phyloP scores from a whole-genome alignment of 2,888 invertebrate genomes.

The Cyclophora punctaria region DNA sequence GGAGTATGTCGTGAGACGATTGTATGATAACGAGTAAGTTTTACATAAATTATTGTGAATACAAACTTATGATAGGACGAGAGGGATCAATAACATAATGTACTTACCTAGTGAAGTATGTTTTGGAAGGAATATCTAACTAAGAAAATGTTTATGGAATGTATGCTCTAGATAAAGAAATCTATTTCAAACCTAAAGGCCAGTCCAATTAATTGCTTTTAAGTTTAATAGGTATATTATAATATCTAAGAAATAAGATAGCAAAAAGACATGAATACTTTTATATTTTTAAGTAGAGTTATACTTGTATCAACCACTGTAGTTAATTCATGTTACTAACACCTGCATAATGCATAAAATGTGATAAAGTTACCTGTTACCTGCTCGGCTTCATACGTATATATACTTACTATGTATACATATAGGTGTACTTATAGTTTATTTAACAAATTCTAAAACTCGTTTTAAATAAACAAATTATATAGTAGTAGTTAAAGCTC shows the following conservation, averaged over 20 bases:
- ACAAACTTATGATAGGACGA: constrained; percentile 53
- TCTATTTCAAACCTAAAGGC: constrained; percentile 66
- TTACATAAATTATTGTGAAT: constrained; percentile 37
- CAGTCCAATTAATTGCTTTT: constrained; percentile 52
- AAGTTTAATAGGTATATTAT: constrained; percentile 33
- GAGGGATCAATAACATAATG: constrained; percentile 59
- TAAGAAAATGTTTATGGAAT: constrained; percentile 5
- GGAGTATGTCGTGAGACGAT: constrained; percentile 33
- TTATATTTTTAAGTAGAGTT: constrained; percentile 39
- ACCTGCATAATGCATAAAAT: constrained; percentile 37
- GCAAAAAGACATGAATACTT: constrained; percentile 49
- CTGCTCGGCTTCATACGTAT: constrained; percentile 28
- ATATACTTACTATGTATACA: not conserved
- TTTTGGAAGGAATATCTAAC: constrained; percentile 1
- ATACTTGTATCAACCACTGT: constrained; percentile 34
- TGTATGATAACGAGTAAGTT: constrained; percentile 38
- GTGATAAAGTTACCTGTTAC: constrained; percentile 40
- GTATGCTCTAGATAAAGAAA: constrained; percentile 32
- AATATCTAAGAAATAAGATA: constrained; percentile 32
- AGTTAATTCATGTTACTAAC: constrained; percentile 35
- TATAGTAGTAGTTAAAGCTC: constrained; percentile 55
- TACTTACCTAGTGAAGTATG: constrained; percentile 23
- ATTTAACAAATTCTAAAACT: constrained; percentile 9
- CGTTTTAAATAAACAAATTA: constrained; percentile 11
- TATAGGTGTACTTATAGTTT: constrained; percentile 7